Evolutionary conservation across 2,797 vertebrate genomes (phyloP).

Genomic region (Cheracebus regulus): DNA sequence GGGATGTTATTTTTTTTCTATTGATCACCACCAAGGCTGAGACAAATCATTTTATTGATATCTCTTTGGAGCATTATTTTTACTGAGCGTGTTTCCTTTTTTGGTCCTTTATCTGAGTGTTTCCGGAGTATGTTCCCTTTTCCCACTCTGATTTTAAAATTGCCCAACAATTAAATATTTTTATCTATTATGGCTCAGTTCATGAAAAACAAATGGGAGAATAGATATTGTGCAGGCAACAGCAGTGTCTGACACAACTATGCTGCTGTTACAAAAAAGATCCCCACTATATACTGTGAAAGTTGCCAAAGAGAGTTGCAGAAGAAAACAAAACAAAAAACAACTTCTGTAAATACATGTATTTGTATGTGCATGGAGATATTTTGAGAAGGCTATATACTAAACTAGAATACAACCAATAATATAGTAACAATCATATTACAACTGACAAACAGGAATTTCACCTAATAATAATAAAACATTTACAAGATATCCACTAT

Average conservation of each 20-base stretch:
- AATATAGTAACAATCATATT: background rate
- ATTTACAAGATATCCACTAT: background rate
- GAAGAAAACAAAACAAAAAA: background rate
- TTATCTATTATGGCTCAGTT: background rate
- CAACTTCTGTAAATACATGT: background rate
- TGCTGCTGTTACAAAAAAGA: background rate
- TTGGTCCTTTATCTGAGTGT: background rate
- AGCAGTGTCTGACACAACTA: background rate
- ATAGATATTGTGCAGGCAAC: background rate
- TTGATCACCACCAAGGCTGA: background rate
- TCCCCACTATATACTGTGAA: background rate
- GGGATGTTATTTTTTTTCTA: background rate
- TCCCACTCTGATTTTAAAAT: background rate
- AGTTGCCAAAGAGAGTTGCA: background rate
- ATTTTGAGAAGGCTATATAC: background rate
- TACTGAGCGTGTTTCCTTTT: background rate
- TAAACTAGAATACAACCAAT: background rate
- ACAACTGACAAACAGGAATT: background rate
- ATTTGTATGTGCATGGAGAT: background rate
- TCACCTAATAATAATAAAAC: background rate
- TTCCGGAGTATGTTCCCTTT: background rate
- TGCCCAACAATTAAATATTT: background rate
- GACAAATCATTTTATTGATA: background rate
- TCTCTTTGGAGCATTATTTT: background rate
- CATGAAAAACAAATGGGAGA: background rate